Evolutionary conservation across 1,140 invertebrate species (phyloP).

Genomic region (Asbolus verrucosus): DNA sequence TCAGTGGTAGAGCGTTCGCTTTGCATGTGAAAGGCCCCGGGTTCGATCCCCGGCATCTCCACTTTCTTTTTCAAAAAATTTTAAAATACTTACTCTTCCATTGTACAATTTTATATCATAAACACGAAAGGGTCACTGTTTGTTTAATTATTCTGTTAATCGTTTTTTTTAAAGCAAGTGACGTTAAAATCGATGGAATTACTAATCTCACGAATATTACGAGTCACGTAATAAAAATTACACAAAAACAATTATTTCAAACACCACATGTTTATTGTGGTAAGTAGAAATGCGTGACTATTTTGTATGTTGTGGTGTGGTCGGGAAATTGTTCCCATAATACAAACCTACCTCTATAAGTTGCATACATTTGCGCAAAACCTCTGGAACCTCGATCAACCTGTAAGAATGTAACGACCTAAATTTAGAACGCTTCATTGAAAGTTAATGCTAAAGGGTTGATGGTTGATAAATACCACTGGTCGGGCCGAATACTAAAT

Average conservation of each 20-base stretch:
- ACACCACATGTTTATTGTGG: too few relatives aligned
- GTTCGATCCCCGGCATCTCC: conserved; percentile 87
- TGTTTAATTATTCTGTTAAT: too few relatives aligned
- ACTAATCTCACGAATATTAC: too few relatives aligned
- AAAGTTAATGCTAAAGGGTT: conserved; percentile 23
- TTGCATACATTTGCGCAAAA: conserved; percentile 44
- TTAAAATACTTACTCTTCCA: background rate
- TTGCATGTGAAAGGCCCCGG: conserved; percentile 93
- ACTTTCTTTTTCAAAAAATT: conserved; percentile 63
- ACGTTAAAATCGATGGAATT: too few relatives aligned
- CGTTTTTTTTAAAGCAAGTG: too few relatives aligned
- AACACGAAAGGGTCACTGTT: background rate
- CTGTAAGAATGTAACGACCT: conserved; percentile 36
- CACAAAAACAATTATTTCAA: conserved; percentile 13
- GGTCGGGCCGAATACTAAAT: conserved; percentile 27
- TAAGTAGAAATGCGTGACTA: too few relatives aligned
- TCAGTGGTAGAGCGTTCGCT: conserved; percentile 93
- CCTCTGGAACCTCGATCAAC: conserved; percentile 29
- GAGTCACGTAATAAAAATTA: conserved; percentile 14
- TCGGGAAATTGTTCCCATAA: too few relatives aligned
- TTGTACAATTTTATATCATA: background rate
- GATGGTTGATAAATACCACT: conserved; percentile 30
- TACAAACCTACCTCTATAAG: background rate
- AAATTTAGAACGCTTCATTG: conserved; percentile 23
- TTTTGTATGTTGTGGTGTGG: too few relatives aligned